Percentiles rank a stretch among this genome's conserved stretches.
Conservation (phyloP, 1,140 invertebrate species). For the Nasonia vitripennis region DNA sequence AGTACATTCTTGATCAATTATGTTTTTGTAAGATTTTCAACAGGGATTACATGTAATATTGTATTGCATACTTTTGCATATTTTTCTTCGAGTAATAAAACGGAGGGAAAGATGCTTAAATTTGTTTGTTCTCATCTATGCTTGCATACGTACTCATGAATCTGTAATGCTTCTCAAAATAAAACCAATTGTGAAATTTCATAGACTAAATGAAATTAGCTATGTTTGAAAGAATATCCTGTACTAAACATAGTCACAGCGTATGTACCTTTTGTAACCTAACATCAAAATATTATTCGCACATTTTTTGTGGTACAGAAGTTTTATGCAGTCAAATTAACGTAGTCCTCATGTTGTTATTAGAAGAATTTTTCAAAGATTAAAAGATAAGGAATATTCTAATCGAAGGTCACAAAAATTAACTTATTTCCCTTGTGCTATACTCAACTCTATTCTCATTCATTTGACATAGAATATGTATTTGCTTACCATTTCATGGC, state of each 20-base stretch:
- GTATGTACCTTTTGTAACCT: background rate
- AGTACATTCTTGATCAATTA: too few species aligned
- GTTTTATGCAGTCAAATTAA: background rate
- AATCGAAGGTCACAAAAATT: background rate
- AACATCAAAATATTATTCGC: background rate
- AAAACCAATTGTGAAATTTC: background rate
- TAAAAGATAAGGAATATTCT: background rate
- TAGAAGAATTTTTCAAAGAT: background rate
- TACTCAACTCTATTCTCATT: background rate
- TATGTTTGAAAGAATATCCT: too few species aligned
- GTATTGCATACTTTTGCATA: too few species aligned
- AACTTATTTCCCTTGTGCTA: background rate
- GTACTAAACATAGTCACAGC: too few species aligned
- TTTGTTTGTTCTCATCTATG: background rate
- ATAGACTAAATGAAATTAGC: background rate
- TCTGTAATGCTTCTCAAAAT: background rate
- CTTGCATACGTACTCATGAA: background rate
- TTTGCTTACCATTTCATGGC: constrained; percentile 56
- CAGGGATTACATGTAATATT: too few species aligned
- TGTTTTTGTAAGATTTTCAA: too few species aligned
- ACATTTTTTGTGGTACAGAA: background rate
- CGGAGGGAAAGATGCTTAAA: background rate
- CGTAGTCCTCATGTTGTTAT: background rate
- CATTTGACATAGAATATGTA: background rate
- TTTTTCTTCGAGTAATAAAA: too few species aligned